phyloP scores from a whole-genome alignment of 2,797 vertebrate species.

The Parauchenoglanis ngamensis region DNA sequence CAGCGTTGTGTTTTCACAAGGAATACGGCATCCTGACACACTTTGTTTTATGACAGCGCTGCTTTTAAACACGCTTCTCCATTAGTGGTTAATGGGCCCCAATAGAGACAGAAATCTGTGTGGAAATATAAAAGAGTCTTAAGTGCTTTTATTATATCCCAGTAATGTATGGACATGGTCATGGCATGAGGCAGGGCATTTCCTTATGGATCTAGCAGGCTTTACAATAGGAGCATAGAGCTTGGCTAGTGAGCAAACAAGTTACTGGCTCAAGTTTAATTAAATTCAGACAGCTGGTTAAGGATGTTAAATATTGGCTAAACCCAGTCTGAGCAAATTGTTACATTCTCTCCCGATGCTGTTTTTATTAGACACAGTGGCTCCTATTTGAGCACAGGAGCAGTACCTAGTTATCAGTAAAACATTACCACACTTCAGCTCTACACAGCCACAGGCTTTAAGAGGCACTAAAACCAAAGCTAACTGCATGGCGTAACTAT shows the following conservation, averaged over 20 bases:
- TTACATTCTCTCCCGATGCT: constrained; percentile 5
- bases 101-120: constrained; percentile 45
- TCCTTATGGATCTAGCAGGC: constrained; percentile 50
- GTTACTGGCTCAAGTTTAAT: constrained; percentile 29
- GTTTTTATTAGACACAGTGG: constrained; percentile 33
- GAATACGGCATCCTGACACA: constrained; percentile 39
- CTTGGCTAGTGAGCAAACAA: background rate
- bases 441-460: constrained; percentile 2
- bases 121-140: constrained; percentile 49
- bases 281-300: constrained; percentile 12
- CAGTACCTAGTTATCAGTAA: constrained; percentile 1
- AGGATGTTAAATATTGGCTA: constrained; percentile 19
- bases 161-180: constrained; percentile 48
- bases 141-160: constrained; percentile 45
- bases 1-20: constrained; percentile 37
- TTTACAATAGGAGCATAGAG: constrained; percentile 23
- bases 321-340: constrained; percentile 18
- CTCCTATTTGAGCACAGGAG: constrained; percentile 12
- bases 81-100: constrained; percentile 48
- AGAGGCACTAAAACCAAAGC: constrained; percentile 33
- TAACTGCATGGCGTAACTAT: constrained; percentile 8
- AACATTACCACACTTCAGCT: constrained; percentile 12
- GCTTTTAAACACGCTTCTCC: constrained; percentile 52
- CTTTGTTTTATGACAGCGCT: constrained; percentile 45
- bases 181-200: constrained; percentile 31